Evolutionary conservation across 2,113 vertebrate genomes (phyloP).

Genomic region (Cavia aperea): DNA sequence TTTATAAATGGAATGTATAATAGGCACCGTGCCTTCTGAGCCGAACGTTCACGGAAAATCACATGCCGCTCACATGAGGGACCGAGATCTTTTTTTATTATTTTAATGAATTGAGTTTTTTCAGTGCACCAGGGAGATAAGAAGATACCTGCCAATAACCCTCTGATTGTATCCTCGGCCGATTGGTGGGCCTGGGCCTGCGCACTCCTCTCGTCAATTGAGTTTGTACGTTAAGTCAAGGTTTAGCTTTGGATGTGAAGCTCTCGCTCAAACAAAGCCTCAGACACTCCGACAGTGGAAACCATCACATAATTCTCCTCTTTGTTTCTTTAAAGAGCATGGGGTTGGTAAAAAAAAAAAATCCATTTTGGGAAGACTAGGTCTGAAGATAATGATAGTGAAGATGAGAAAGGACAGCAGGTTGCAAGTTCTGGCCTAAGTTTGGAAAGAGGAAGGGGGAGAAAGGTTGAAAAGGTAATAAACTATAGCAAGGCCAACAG

Average conservation of each 20-base stretch:
- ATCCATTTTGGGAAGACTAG: constrained; percentile 68
- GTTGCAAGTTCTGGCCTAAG: constrained; percentile 69
- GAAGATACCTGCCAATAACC: constrained; percentile 77
- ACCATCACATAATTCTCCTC: constrained; percentile 61
- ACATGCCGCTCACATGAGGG: constrained; percentile 78
- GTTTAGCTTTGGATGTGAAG: constrained; percentile 65
- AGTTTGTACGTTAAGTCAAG: constrained; percentile 67
- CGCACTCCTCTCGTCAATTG: constrained; percentile 54
- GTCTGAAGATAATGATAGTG: constrained; percentile 70
- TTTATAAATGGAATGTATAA: constrained; percentile 80
- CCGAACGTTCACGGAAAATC: constrained; percentile 77
- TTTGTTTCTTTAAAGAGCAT: constrained; percentile 73
- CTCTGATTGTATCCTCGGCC: constrained; percentile 73
- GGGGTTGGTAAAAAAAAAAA: constrained; percentile 62
- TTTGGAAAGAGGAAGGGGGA: constrained; percentile 60
- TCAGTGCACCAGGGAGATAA: constrained; percentile 76
- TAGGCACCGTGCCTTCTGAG: constrained; percentile 79
- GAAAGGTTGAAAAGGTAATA: constrained; percentile 72
- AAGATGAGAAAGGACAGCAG: constrained; percentile 67
- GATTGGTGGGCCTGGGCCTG: constrained; percentile 71
- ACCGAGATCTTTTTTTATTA: constrained; percentile 79
- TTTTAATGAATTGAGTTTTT: constrained; percentile 80
- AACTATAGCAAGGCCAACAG: constrained; percentile 72
- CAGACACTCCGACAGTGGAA: constrained; percentile 55
- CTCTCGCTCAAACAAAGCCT: constrained; percentile 69